Evolutionary conservation across 2,888 invertebrate genomes (phyloP), one percentile per base, ranked within the genome.

Genomic region (Apeira syringaria): DNA sequence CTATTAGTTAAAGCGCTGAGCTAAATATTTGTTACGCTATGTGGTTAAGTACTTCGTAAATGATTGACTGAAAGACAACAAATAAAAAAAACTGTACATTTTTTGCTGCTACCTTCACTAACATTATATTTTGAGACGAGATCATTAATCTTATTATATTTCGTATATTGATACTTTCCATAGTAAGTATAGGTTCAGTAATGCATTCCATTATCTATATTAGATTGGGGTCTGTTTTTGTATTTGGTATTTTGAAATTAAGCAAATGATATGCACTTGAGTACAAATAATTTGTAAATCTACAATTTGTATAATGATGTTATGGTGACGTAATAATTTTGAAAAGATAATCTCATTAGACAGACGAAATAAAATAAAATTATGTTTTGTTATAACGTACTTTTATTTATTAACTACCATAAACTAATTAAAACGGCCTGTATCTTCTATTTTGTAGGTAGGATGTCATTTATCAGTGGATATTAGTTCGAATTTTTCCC

Each of bases 221-320:
- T 10, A 20, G 9, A 9, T 6, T 47, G 50, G 41, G 50, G 53
- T 56, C 51, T 42, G 33, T 43, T 48, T 45, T 51, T 41, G 35
- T 49, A 32, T 40, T 43, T 37, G 29, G 49, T 56, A 52, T 56
- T 46, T 56, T 52, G 47, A 4, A 56, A 56, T 66, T 74, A 77
- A 70, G 64, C 64, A 71, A 68, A 31, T 27, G 24, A 64, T 64
- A 69, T 68, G 81, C 83, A 84, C 81, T 80, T 70, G 74, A 87
- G 87, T 88, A 88, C 87, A 88, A 87, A 87, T 71, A 63, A 64
- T 38, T 61, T 59, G 68, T 73, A 63, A 69, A 48, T 61, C 55
- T 53, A 53, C 47, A 57, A 59, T 64, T 60, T 63, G 55, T 70
- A 66, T 55, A 56, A 50, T 49, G 55, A 61, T 61, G 57, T 66